phyloP scores from a whole-genome alignment of 2,888 invertebrate genomes.

The Steinernema carpocapsae region DNA sequence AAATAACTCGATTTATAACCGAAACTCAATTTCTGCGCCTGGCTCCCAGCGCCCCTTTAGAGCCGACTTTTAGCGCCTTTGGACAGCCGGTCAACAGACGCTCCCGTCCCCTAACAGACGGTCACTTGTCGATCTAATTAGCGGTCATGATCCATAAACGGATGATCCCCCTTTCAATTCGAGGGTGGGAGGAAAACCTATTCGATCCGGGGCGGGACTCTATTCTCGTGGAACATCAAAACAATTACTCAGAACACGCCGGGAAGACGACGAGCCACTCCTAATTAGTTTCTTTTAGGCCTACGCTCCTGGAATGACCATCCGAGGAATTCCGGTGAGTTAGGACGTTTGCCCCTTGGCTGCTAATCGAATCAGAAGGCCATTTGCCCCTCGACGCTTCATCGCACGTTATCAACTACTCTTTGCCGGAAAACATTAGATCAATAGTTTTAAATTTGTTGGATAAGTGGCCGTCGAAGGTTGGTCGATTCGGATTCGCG shows the following conservation, averaged over 20 bases:
- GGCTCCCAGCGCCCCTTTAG: neutral
- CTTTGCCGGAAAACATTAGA: neutral
- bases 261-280: neutral
- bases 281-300: constrained; percentile 32
- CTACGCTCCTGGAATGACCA: neutral
- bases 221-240: constrained; percentile 14
- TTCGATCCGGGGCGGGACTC: neutral
- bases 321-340: neutral
- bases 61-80: constrained; percentile 30
- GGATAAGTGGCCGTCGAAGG: constrained; percentile 15
- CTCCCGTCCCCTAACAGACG: neutral
- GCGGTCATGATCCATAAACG: neutral
- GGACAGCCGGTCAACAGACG: constrained; percentile 7
- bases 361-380: constrained; percentile 2
- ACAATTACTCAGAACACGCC: constrained; percentile 12
- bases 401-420: constrained; percentile 8
- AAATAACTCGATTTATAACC: constrained; percentile 32
- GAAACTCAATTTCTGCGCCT: constrained; percentile 25
- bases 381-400: neutral
- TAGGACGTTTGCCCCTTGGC: constrained; percentile 8
- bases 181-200: neutral
- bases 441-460: constrained; percentile 25
- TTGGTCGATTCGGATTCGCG: neutral
- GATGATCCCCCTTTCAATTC: neutral
- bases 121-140: constrained; percentile 30